These are phyloP conservation scores for Spisula solida DNA, from an alignment of 2,888 invertebrate genomes.

Conservation along the genomic window DNA sequence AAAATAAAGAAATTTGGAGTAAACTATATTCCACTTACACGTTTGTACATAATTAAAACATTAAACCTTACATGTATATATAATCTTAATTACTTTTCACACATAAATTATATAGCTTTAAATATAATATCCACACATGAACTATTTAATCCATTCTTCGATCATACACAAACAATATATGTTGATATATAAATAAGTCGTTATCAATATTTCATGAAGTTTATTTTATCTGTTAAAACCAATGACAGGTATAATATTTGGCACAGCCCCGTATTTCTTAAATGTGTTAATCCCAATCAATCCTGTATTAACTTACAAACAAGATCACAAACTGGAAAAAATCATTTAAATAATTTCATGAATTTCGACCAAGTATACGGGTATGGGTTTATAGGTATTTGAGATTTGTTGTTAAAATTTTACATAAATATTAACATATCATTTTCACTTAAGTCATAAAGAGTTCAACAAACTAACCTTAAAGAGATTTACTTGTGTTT, in stretches of 20 bases:
- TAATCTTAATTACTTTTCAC: not conserved
- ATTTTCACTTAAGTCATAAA: slow-evolving; percentile 1
- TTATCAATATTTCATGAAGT: not conserved
- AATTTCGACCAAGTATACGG: not conserved
- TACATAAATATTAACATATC: slow-evolving; percentile 13
- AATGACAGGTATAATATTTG: not conserved
- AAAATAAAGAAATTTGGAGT: not conserved
- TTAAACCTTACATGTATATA: not conserved
- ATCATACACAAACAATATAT: not conserved
- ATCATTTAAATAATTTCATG: not conserved
- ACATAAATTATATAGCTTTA: not conserved
- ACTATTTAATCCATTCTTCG: not conserved
- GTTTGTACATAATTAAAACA: slow-evolving; percentile 11
- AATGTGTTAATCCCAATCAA: slow-evolving; percentile 11
- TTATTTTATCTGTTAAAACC: slow-evolving; percentile 1
- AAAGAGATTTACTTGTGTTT: not conserved
- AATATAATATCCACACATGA: not conserved
- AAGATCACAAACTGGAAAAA: not conserved
- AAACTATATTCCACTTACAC: not conserved
- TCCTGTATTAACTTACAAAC: not conserved
- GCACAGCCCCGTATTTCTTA: not conserved
- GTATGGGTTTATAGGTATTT: not conserved
- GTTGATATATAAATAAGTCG: not conserved
- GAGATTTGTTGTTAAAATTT: not conserved
- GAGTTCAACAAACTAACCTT: not conserved